Conservation (phyloP, 30 jellyfish, hydroid and myxozoan genomes). For the Cassiopea xamachana region DNA sequence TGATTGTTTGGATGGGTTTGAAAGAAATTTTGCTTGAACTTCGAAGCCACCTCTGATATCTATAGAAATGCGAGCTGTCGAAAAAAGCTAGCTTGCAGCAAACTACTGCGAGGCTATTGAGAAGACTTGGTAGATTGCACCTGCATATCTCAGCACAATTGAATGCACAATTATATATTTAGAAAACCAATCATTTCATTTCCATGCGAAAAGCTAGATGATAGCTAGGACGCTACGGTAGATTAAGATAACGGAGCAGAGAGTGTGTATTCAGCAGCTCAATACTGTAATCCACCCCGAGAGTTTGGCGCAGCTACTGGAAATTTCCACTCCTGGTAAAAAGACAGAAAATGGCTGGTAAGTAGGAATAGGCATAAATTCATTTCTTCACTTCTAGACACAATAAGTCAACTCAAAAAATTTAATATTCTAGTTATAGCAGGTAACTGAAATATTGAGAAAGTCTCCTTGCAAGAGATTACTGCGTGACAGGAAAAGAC, state of each 20-base stretch:
- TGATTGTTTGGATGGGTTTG: background rate
- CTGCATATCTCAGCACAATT: constrained; percentile 31
- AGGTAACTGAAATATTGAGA: too few species aligned
- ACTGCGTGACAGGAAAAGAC: too few species aligned
- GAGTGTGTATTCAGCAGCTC: background rate
- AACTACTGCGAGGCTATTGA: constrained; percentile 8
- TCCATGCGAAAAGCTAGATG: constrained; percentile 42
- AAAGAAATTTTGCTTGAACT: background rate
- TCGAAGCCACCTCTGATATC: constrained; percentile 19
- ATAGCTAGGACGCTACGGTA: constrained; percentile 2
- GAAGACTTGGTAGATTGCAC: constrained; percentile 16
- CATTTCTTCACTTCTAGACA: background rate
- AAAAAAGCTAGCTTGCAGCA: constrained; percentile 9
- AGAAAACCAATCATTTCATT: constrained; percentile 38
- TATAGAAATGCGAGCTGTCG: background rate
- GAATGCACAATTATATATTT: constrained; percentile 15
- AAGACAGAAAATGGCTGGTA: background rate
- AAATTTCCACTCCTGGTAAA: too few species aligned
- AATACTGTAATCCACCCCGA: background rate
- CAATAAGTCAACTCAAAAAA: background rate
- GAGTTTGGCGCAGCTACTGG: too few species aligned
- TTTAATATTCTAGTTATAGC: background rate
- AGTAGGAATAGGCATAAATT: background rate
- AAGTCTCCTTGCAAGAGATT: too few species aligned
- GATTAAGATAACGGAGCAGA: background rate